phyloP scores from a whole-genome alignment of 92 coral and sea anemone genomes.

The Epizoanthus stellaris region DNA sequence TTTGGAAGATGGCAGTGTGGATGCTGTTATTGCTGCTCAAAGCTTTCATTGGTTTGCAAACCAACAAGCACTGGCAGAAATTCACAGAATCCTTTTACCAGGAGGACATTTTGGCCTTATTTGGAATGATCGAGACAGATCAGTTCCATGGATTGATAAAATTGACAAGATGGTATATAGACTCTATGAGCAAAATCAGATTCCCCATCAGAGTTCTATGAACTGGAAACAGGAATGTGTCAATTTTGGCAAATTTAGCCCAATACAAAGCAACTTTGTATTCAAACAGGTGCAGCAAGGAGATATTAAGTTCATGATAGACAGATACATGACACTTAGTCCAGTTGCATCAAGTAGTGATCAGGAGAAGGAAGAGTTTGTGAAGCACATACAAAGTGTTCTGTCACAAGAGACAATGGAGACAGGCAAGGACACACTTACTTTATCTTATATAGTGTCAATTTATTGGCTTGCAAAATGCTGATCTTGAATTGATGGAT shows the following conservation, averaged over 20 bases:
- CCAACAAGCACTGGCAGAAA: constrained; percentile 56
- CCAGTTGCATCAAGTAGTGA: constrained; percentile 9
- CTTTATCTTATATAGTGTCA: neutral
- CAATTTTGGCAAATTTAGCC: constrained; percentile 20
- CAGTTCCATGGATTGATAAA: constrained; percentile 20
- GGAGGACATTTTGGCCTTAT: constrained; percentile 61
- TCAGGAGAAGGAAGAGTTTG: constrained; percentile 13
- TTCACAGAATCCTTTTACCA: constrained; percentile 58
- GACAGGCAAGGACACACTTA: constrained; percentile 5
- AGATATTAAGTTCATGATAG: constrained; percentile 7
- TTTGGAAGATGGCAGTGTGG: constrained; percentile 51
- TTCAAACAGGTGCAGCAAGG: constrained; percentile 6
- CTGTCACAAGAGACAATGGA: neutral
- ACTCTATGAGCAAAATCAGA: neutral
- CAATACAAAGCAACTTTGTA: constrained; percentile 18
- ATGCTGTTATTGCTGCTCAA: constrained; percentile 62
- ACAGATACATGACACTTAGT: constrained; percentile 28
- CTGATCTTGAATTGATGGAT: too few relatives aligned
- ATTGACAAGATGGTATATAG: constrained; percentile 16
- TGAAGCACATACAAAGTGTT: neutral
- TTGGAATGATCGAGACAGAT: constrained; percentile 23
- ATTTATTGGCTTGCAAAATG: constrained; percentile 28
- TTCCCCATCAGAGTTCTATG: constrained; percentile 4
- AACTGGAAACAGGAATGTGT: constrained; percentile 10
- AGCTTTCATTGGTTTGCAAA: constrained; percentile 71